Base-by-base conservation (phyloP, 2,888 invertebrate genomes). In the Tholera decimalis region DNA sequence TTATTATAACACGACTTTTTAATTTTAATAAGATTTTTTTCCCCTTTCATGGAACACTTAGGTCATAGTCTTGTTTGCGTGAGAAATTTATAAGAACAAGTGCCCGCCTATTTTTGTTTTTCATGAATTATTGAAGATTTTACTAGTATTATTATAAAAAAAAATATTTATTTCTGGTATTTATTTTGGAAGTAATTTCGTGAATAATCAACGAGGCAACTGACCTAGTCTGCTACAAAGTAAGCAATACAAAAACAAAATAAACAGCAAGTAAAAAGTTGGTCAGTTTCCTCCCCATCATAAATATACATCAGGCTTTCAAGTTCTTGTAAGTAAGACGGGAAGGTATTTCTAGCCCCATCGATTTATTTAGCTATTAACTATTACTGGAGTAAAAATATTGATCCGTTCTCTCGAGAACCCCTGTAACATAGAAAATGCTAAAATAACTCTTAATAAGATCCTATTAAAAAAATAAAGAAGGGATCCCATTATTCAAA, bases 401-500 rank as follows among this genome's bases (percentile, higher is more conserved):
- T 77, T 51, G 68, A 57, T 43, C 22, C 13, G 55, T 22, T 46
- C 74, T 65, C 58, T 50, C 37, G n/a, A 26, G 35, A 50, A 62
- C 64, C 80, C 55, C n/a, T 58, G 59, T 63, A 61, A 55, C 35
- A 72, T 56, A 72, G 57, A 58, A 65, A 69, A 69, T 62, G 75
- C 68, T 66, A 68, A 74, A 72, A 79, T 77, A 79, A 68, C 67
- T 74, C 60, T 53, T 69, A 71, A 59, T 74, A 74, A 66, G 63
- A 72, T 53, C 57, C 67, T 56, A 60, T 75, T 69, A 50, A 59
- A 73, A 66, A 73, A 73, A 71, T 66, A 47, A 63, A 54, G 60
- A 55, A 72, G 49, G 62, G 58, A 66, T 78, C 53, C 65, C 62
- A 78, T 74, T 80, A 80, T 80, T 82, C 72, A 79, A 80, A 82